Evolutionary conservation across 2,113 vertebrate species (phyloP).

Genomic region (Rhipidura dahli): DNA sequence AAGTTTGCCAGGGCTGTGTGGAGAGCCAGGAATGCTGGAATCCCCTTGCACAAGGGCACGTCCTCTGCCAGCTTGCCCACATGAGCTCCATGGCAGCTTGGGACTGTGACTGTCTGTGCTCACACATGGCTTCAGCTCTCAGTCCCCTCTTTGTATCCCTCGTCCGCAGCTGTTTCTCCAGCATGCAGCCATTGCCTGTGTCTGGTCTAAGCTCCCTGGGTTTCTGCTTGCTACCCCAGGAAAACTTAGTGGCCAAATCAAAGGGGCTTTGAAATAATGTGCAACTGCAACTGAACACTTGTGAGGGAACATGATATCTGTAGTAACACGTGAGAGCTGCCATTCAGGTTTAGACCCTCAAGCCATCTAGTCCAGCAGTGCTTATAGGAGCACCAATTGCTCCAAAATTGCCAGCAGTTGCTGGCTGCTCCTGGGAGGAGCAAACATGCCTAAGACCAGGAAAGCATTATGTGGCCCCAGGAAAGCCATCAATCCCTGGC

Average conservation of each 20-base stretch:
- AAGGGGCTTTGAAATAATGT: background rate
- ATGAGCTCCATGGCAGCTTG: background rate
- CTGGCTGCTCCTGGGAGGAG: background rate
- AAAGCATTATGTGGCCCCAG: background rate
- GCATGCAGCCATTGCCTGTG: rapidly evolving
- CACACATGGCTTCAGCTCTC: background rate
- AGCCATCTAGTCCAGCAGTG: background rate
- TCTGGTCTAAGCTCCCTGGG: background rate
- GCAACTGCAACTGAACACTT: background rate
- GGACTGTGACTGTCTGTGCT: background rate
- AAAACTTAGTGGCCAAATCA: background rate
- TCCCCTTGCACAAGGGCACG: background rate
- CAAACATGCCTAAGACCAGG: background rate
- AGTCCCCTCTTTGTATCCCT: background rate
- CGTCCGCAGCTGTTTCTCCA: background rate
- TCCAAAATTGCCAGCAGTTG: background rate
- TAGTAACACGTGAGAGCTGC: background rate
- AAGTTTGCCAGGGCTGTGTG: background rate
- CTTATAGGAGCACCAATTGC: background rate
- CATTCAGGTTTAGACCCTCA: background rate
- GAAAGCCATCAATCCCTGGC: background rate
- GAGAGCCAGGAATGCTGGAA: background rate
- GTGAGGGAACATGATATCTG: background rate
- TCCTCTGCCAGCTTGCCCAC: background rate
- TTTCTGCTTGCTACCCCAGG: background rate